These are phyloP conservation scores for Capra hircus DNA, from an alignment of 2,113 vertebrate genomes.

Conservation along the genomic window DNA sequence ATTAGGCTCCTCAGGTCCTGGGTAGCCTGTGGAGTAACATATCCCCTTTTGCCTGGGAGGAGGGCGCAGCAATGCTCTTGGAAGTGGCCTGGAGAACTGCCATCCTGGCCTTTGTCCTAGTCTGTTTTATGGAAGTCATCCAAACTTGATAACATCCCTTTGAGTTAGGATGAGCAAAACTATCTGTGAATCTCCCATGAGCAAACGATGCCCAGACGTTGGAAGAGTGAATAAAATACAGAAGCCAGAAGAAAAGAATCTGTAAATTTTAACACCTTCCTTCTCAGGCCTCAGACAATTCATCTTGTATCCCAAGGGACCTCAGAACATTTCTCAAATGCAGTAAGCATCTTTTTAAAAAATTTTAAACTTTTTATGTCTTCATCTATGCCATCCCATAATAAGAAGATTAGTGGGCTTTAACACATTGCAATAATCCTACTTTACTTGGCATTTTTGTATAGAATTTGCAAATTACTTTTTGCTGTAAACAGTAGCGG, in stretches of 20 bases:
- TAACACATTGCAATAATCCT: constrained; percentile 51
- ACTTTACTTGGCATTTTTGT: constrained; percentile 40
- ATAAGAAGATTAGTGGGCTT: constrained; percentile 56
- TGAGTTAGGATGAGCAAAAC: neutral
- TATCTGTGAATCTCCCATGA: neutral
- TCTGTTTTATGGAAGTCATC: neutral
- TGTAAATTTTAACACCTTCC: neutral
- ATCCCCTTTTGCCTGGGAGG: neutral
- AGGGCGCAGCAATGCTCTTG: neutral
- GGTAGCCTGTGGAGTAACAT: neutral
- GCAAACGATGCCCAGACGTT: neutral
- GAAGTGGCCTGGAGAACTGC: neutral
- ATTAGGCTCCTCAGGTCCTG: neutral
- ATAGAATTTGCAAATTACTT: constrained; percentile 65
- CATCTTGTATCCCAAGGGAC: neutral
- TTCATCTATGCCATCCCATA: constrained; percentile 37
- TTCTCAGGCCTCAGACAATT: neutral
- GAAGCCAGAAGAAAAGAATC: neutral
- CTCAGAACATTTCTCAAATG: neutral
- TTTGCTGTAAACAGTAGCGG: constrained; percentile 60
- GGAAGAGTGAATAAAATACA: neutral
- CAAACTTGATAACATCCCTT: neutral
- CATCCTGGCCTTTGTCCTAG: neutral
- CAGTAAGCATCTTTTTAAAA: neutral
- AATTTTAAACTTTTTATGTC: neutral